Base-by-base conservation (phyloP, 37 sponge, comb jelly and placozoan species). In the Cladorhizidae sp. region DNA sequence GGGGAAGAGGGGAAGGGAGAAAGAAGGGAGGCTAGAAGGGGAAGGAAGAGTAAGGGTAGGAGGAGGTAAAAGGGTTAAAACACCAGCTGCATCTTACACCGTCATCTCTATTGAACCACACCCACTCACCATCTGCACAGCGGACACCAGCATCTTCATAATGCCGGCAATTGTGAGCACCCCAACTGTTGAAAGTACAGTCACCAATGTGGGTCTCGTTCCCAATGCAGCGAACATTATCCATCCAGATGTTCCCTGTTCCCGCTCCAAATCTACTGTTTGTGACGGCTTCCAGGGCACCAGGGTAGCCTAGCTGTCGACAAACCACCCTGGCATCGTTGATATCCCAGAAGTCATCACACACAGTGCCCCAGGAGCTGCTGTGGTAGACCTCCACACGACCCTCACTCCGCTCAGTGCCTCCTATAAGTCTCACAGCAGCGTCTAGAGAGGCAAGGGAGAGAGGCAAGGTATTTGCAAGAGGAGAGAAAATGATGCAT, bases 331-430 rank as follows among this genome's bases (percentile, higher is more conserved):
- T 37, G 1, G 88, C 88, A 28, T 88, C 83, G 23, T 45, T 61
- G 25, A 61, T n/a, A 1, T 23, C 35, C 78, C 88, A 81, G 56
- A 0, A 15, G 36, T 82, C 88, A 36, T 82, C 88, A 77, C 88
- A 88, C 26, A 88, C 68, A 3, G 78, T 88, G 54, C 88, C 88
- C 88, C 88, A 88, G 33, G n/a, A 26, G 41, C 57, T 52, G 62
- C 78, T 82, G 65, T 82, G 88, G 57, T 59, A 88, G 52, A 88
- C 77, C 62, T 88, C 88, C 22, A 88, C 88, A 31, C 88, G 88
- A 3, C 88, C 88, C 22, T 71, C 73, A 35, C 38, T 78, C 0
- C 33, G 23, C 40, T 0, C 0, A 20, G 26, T 41, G 3, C 82
- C 76, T 14, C 72, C 83, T 9, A 70, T 83, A 31, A 86, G 74